These are phyloP conservation scores for Apeltes quadracus DNA, from an alignment of 2,113 vertebrate species.

Conservation along the genomic window DNA sequence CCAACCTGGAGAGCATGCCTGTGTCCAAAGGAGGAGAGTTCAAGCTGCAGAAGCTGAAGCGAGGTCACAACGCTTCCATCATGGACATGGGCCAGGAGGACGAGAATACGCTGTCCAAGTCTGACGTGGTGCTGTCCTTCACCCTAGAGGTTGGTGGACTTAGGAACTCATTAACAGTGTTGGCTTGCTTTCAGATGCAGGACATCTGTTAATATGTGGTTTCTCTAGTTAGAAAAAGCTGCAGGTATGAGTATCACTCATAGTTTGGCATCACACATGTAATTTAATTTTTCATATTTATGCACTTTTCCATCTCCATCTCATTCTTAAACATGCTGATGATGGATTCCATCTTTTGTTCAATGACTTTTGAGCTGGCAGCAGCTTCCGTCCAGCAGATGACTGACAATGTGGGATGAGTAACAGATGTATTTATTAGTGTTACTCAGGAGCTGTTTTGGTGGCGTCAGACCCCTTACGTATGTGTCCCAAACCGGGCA, in stretches of 20 bases:
- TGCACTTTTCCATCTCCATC: conserved; percentile 6
- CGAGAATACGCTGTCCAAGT: conserved; percentile 97
- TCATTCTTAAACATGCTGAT: conserved; percentile 8
- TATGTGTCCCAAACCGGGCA: too few species aligned
- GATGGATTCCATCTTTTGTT: conserved; percentile 22
- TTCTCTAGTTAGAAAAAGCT: not conserved
- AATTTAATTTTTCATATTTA: not conserved
- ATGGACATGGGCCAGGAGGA: conserved; percentile 99
- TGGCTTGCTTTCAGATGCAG: not conserved
- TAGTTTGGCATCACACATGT: not conserved
- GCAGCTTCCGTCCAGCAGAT: not conserved
- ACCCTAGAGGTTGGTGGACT: conserved; percentile 88
- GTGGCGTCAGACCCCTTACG: too few species aligned
- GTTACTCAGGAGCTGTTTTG: too few species aligned
- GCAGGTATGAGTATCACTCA: not conserved
- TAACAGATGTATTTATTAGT: too few species aligned
- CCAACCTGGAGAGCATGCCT: conserved; percentile 98
- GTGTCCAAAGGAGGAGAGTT: conserved; percentile 99
- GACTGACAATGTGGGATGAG: too few species aligned
- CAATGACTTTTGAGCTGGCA: conserved; percentile 9
- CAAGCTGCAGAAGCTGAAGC: conserved; percentile 97
- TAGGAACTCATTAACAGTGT: not conserved
- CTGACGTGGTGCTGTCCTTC: conserved; percentile 95
- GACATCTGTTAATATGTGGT: not conserved
- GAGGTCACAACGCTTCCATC: conserved; percentile 97